Conservation (phyloP, 1,140 invertebrate species). For the Nebria ingens region DNA sequence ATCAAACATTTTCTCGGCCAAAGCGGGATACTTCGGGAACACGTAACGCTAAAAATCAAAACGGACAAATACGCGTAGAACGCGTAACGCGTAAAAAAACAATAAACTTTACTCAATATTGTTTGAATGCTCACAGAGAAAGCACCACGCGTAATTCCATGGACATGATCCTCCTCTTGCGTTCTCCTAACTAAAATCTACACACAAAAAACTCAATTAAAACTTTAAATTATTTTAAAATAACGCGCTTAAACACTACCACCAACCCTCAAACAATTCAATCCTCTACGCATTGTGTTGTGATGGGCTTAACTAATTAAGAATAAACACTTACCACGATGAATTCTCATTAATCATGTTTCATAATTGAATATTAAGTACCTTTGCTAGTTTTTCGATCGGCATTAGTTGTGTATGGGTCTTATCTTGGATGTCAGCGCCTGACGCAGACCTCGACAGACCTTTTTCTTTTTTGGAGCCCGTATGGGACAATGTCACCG, state of each 20-base stretch:
- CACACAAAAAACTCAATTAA: conserved; percentile 25
- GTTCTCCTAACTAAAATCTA: conserved; percentile 52
- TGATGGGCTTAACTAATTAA: too few species aligned
- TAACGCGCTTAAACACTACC: too few species aligned
- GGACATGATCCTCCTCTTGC: conserved; percentile 49
- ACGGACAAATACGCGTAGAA: not conserved
- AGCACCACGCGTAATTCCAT: conserved; percentile 45
- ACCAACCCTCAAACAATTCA: too few species aligned
- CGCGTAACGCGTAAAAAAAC: too few species aligned
- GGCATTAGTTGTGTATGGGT: conserved; percentile 51
- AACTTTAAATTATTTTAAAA: too few species aligned
- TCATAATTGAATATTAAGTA: conserved; percentile 24
- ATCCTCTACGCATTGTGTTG: too few species aligned
- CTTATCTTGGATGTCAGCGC: conserved; percentile 45
- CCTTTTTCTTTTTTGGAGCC: conserved; percentile 32
- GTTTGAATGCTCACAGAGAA: conserved; percentile 14
- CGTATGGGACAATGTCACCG: conserved; percentile 12
- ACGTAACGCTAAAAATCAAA: conserved; percentile 51
- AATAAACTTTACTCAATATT: too few species aligned
- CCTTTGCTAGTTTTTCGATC: conserved; percentile 58
- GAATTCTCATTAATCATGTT: not conserved
- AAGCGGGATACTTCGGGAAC: conserved; percentile 64
- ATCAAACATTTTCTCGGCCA: conserved; percentile 54
- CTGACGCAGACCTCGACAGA: conserved; percentile 45
- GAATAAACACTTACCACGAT: too few species aligned